These are phyloP conservation scores for Mallotus villosus DNA, from an alignment of 2,797 vertebrate genomes.

Conservation along the genomic window DNA sequence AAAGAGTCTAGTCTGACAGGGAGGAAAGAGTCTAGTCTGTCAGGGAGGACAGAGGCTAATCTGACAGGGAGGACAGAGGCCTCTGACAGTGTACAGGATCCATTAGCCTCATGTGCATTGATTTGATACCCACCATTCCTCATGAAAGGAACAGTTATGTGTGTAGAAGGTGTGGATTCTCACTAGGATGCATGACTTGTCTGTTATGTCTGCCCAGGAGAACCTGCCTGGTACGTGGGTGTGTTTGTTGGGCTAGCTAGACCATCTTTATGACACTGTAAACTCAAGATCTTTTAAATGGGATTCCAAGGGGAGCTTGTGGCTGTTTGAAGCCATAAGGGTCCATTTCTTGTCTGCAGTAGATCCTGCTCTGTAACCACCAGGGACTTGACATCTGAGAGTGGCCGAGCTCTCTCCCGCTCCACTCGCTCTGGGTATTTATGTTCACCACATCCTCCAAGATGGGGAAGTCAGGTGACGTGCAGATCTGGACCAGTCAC, in stretches of 20 bases:
- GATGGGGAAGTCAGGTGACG: conserved; percentile 64
- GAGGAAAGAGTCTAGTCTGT: too few relatives aligned
- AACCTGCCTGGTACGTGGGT: too few relatives aligned
- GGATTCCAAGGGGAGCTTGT: not conserved
- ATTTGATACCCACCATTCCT: too few relatives aligned
- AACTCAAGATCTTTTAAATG: not conserved
- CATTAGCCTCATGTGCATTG: too few relatives aligned
- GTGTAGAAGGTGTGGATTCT: not conserved
- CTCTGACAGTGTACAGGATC: too few relatives aligned
- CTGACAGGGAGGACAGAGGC: too few relatives aligned
- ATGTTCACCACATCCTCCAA: conserved; percentile 41
- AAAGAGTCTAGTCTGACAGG: too few relatives aligned
- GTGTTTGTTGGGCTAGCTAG: too few relatives aligned
- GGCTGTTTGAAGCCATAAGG: not conserved
- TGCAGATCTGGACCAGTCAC: conserved; percentile 69
- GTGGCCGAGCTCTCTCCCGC: conserved; percentile 60
- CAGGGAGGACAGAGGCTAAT: too few relatives aligned
- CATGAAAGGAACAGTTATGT: too few relatives aligned
- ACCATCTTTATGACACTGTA: too few relatives aligned
- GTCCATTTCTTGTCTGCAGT: conserved; percentile 29
- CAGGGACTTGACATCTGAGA: conserved; percentile 1
- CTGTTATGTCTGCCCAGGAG: not conserved
- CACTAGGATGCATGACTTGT: not conserved
- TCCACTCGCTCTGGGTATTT: conserved; percentile 46
- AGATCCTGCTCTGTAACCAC: conserved; percentile 48